phyloP scores from a whole-genome alignment of 2,113 vertebrate genomes.

The Paralichthys olivaceus region DNA sequence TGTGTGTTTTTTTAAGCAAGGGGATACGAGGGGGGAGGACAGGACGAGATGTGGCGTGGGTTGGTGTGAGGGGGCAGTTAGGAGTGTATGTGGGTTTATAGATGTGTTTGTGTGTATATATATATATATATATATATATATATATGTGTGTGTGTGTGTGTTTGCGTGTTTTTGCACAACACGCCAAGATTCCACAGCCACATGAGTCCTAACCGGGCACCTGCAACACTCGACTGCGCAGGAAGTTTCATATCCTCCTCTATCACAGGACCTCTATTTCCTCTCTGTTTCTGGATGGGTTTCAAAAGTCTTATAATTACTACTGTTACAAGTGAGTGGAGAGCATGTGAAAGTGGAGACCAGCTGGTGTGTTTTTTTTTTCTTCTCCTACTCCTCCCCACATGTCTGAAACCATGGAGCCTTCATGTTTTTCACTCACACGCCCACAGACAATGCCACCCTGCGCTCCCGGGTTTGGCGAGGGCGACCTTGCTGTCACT shows the following conservation, averaged over 20 bases:
- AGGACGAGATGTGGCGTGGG: neutral
- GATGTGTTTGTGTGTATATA: neutral
- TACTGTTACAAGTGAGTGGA: constrained; percentile 73
- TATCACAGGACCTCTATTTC: constrained; percentile 84
- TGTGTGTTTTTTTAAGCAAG: constrained; percentile 14
- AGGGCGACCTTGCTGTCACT: constrained; percentile 65
- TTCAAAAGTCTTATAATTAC: constrained; percentile 82
- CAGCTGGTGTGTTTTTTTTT: constrained; percentile 72
- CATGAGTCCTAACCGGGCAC: constrained; percentile 82
- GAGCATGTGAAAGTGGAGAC: constrained; percentile 76
- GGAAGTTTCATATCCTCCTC: constrained; percentile 90
- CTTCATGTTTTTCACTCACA: constrained; percentile 69
- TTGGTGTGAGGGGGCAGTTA: neutral
- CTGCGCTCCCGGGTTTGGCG: constrained; percentile 63
- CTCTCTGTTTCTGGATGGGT: constrained; percentile 76
- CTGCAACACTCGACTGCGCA: constrained; percentile 85
- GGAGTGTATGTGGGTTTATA: neutral
- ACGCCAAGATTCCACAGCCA: constrained; percentile 84
- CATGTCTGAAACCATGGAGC: constrained; percentile 74
- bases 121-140: neutral
- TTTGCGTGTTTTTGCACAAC: constrained; percentile 71
- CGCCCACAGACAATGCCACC: constrained; percentile 65
- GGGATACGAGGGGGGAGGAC: neutral
- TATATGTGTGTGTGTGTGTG: constrained; percentile 5
- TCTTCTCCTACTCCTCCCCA: constrained; percentile 68